A percentile compares a stretch with the other conserved stretches of the same genome.
These are phyloP conservation scores for Tetragnatha montana DNA, from an alignment of 2,888 invertebrate species.

Conservation along the genomic window DNA sequence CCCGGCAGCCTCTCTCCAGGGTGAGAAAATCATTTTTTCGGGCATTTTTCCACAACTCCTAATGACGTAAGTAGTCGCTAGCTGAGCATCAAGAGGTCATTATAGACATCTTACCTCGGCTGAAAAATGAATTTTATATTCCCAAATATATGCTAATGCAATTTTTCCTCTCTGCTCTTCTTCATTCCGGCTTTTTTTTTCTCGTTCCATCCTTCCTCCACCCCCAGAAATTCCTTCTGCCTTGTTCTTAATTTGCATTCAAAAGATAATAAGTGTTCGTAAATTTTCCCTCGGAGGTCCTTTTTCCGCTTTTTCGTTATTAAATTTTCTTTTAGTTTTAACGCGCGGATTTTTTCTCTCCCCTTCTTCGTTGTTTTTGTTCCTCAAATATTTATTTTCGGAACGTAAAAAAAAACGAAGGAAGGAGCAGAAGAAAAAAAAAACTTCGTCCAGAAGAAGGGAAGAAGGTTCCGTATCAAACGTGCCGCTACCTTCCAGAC, in stretches of 20 bases:
- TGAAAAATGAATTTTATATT: conserved; percentile 60
- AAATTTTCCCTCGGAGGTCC: conserved; percentile 29
- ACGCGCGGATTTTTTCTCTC: conserved; percentile 7
- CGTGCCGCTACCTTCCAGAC: neutral
- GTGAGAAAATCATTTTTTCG: conserved; percentile 45
- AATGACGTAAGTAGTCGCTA: conserved; percentile 54
- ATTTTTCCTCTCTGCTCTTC: conserved; percentile 44
- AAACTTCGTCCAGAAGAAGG: neutral
- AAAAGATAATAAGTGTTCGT: conserved; percentile 60
- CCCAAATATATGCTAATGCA: conserved; percentile 68
- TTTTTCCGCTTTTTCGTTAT: neutral
- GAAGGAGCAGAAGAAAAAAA: neutral
- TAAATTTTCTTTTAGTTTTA: conserved; percentile 30
- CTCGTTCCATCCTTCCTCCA: neutral
- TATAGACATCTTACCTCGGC: conserved; percentile 16
- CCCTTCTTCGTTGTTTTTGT: conserved; percentile 14
- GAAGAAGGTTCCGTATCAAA: conserved; percentile 9
- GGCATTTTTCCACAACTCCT: conserved; percentile 31
- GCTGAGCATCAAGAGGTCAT: conserved; percentile 61
- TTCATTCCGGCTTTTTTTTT: too few species aligned
- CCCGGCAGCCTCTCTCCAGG: neutral
- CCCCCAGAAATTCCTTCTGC: neutral
- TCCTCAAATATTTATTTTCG: conserved; percentile 26
- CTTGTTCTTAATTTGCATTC: conserved; percentile 65
- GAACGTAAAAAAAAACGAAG: neutral